Base-by-base conservation (phyloP, 2,888 invertebrate genomes). In the Leucophora obtusa region DNA sequence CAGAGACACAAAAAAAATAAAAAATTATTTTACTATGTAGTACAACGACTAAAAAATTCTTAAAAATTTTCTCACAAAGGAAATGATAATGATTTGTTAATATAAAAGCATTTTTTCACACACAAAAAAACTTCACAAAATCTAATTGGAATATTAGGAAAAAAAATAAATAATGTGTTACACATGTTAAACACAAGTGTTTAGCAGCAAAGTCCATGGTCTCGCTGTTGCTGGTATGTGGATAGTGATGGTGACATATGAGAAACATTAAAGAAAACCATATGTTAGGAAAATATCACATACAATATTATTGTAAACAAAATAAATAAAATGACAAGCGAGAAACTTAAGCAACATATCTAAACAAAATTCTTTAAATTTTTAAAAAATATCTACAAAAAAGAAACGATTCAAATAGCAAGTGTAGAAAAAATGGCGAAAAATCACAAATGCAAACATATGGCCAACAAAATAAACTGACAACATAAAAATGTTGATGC, bases 161-260 rank as follows among this genome's bases (percentile, higher is more conserved):
- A 21, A n/a, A 54, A 14, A 53, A 54, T 43, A 66, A 66, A 54
- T 66, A 43, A 66, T 54, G 38, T 53, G 35, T 24, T 38, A 53
- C 66, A 66, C 53, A 66, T 66, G 66, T 35, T 43, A n/a, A 38
- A 50, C 66, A 66, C 65, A 66, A 66, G 56, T 66, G 66, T 66
- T 54, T 66, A 14, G 54, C 43, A 54, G 24, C 24, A 47, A 47
- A 38, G 11, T 10, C 54, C 21, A 28, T 53, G 24, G 17, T 6
- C 6, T 1, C n/a, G 43, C 5, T 47, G 60, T 47, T 14, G 21
- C 0, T 47, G 47, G 17, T n/a, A 14, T 68, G 60, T 47, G 56
- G 54, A 50, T 51, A 56, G 51, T 33, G 51, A 65, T 71, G 17
- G 28, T 15, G 33, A 60, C 56, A 38, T 66, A 62, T 65, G 53